A percentile compares a stretch with the other conserved stretches of the same genome.
Conservation (phyloP, 2,797 vertebrate genomes). For the Phalloptychus januarius region DNA sequence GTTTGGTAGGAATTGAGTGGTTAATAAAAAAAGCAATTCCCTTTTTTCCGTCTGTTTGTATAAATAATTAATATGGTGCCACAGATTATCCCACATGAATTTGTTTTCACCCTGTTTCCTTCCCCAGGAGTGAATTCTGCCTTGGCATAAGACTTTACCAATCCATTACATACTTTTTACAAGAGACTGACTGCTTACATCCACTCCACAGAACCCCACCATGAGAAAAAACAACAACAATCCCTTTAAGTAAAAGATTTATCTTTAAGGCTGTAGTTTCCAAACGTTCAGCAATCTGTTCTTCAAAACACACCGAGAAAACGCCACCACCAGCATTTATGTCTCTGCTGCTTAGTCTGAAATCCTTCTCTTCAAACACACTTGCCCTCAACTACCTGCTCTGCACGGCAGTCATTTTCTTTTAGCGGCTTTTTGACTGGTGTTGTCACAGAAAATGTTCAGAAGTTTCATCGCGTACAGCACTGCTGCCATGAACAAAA, state of each 20-base stretch:
- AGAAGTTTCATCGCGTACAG: slow-evolving; percentile 50
- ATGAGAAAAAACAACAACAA: not conserved
- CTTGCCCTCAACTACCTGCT: slow-evolving; percentile 7
- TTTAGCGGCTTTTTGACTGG: slow-evolving; percentile 50
- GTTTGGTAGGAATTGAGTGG: not conserved
- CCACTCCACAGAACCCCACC: not conserved
- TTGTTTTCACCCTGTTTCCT: not conserved
- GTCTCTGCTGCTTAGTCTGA: slow-evolving; percentile 48
- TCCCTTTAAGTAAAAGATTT: not conserved
- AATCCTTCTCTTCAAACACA: slow-evolving; percentile 38
- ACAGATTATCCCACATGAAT: not conserved
- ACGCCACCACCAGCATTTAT: slow-evolving; percentile 66
- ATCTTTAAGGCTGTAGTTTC: not conserved
- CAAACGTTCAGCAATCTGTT: not conserved
- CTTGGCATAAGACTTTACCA: not conserved
- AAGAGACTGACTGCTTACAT: not conserved
- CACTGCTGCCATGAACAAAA: slow-evolving; percentile 58
- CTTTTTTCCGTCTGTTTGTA: not conserved
- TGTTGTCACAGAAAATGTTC: slow-evolving; percentile 74
- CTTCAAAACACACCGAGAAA: slow-evolving; percentile 26
- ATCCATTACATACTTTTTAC: not conserved
- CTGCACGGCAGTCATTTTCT: slow-evolving; percentile 48
- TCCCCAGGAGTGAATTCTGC: not conserved
- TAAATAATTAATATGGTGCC: not conserved
- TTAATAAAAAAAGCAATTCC: not conserved